phyloP scores from a whole-genome alignment of 2,113 vertebrate genomes.

The Etheostoma spectabile region DNA sequence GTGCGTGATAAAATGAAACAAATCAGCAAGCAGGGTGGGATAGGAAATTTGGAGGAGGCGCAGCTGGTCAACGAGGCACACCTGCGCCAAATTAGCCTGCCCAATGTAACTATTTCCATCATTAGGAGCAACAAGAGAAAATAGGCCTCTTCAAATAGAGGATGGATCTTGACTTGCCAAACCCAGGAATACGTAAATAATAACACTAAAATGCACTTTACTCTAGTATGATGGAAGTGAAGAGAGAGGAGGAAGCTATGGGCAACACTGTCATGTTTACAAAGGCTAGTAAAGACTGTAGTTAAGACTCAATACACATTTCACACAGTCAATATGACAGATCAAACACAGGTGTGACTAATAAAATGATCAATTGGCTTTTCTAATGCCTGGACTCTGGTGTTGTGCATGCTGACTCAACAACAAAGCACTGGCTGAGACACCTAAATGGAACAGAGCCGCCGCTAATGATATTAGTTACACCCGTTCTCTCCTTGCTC shows the following conservation, averaged over 20 bases:
- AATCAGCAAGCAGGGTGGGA: not conserved
- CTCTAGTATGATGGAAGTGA: not conserved
- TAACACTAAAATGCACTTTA: not conserved
- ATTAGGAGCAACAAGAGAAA: constrained; percentile 1
- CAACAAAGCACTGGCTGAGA: not conserved
- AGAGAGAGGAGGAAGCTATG: not conserved
- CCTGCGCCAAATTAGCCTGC: constrained; percentile 11
- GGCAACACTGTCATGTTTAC: not conserved
- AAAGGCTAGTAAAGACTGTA: not conserved
- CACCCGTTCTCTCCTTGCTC: not conserved
- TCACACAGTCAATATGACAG: not conserved
- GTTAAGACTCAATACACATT: not conserved
- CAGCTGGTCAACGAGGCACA: constrained; percentile 13
- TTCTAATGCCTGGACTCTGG: not conserved
- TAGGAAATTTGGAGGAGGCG: not conserved
- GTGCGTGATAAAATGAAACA: not conserved
- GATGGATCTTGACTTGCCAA: not conserved
- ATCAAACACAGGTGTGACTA: not conserved
- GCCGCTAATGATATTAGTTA: not conserved
- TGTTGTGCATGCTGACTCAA: not conserved
- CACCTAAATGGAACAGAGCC: not conserved
- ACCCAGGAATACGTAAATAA: not conserved
- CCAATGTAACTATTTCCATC: not conserved
- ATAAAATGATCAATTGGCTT: not conserved
- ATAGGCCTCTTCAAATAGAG: not conserved